Evolutionary conservation across 2,797 vertebrate species (phyloP).

Genomic region (Orientallactaga sibirica): DNA sequence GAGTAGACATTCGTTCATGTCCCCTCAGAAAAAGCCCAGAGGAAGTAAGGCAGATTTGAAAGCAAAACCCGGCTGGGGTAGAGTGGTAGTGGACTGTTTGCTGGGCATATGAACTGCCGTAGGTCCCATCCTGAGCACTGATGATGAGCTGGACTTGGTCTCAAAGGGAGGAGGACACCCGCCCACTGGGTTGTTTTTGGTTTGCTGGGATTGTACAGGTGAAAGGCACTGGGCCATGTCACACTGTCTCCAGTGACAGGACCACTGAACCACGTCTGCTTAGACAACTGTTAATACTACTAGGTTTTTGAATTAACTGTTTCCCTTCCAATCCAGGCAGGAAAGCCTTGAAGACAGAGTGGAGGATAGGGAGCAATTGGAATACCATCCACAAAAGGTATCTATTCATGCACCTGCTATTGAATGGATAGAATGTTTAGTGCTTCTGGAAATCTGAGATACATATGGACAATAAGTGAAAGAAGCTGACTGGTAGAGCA

Average conservation of each 20-base stretch:
- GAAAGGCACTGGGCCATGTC: neutral
- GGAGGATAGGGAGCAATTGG: neutral
- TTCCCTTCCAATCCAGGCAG: neutral
- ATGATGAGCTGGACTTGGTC: neutral
- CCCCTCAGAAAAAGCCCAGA: neutral
- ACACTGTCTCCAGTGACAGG: neutral
- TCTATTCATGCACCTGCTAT: neutral
- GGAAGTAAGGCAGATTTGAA: neutral
- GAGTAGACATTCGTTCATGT: neutral
- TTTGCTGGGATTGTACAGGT: neutral
- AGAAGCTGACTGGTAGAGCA: neutral
- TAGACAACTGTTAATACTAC: neutral
- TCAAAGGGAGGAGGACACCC: neutral
- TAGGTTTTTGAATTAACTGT: neutral
- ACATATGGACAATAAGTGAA: neutral
- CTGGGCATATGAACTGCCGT: neutral
- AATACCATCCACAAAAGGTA: neutral
- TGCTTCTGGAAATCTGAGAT: neutral
- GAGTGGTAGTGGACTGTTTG: neutral
- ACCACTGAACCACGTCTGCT: neutral
- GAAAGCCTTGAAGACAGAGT: neutral
- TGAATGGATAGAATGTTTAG: neutral
- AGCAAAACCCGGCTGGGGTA: neutral
- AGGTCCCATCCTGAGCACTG: neutral
- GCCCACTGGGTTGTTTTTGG: neutral